Percentiles rank a stretch among this genome's conserved stretches.
Conservation (phyloP, 2,888 invertebrate genomes). For the Sisyra terminalis region DNA sequence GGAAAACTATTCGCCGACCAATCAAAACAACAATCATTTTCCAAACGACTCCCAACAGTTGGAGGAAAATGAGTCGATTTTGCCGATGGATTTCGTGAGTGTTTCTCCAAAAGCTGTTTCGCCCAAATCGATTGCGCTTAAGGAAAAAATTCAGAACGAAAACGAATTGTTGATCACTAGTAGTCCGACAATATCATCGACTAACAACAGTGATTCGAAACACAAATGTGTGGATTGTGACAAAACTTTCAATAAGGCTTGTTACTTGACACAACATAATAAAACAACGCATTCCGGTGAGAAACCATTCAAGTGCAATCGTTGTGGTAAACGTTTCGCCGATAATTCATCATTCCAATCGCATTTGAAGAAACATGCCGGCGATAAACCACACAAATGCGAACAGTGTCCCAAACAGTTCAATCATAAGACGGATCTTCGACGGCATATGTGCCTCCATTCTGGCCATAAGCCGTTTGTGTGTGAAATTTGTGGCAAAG, state of each 20-base stretch:
- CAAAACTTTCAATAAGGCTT: constrained; percentile 70
- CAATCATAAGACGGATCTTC: constrained; percentile 78
- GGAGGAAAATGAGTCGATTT: too few species aligned
- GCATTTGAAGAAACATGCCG: constrained; percentile 62
- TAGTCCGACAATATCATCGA: constrained; percentile 22
- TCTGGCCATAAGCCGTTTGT: constrained; percentile 72
- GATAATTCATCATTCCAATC: constrained; percentile 51
- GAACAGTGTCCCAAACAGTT: constrained; percentile 73
- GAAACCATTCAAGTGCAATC: constrained; percentile 68
- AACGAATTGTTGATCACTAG: constrained; percentile 19
- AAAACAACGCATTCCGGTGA: constrained; percentile 78
- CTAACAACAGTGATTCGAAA: constrained; percentile 16
- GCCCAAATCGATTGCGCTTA: constrained; percentile 7
- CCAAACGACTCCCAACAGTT: background rate
- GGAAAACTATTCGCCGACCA: constrained; percentile 2
- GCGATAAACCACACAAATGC: constrained; percentile 78
- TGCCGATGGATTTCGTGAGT: too few species aligned
- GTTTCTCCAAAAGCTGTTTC: too few species aligned
- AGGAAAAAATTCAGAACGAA: constrained; percentile 22
- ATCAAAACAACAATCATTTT: constrained; percentile 6
- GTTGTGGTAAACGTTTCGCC: constrained; percentile 74
- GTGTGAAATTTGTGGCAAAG: constrained; percentile 69
- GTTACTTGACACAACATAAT: constrained; percentile 81
- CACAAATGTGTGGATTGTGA: constrained; percentile 69
- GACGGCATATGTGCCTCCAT: constrained; percentile 74